Evolutionary conservation across 37 sponge, comb jelly and placozoan genomes (phyloP).

Genomic region (Beroe ovata): DNA sequence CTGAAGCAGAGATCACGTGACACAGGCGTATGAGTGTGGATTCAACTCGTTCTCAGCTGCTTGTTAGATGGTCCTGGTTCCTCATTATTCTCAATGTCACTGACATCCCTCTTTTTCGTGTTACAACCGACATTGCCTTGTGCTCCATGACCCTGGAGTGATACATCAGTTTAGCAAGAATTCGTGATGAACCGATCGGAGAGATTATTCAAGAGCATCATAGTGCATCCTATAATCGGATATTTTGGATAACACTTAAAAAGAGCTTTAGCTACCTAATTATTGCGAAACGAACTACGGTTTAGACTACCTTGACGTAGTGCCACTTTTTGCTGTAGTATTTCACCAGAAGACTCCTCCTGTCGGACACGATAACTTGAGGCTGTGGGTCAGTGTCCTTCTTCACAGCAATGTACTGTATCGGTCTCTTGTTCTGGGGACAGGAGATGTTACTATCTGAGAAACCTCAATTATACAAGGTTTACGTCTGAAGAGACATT

Average conservation of each 20-base stretch:
- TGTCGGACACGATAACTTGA: slow-evolving; percentile 45
- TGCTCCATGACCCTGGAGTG: slow-evolving; percentile 7
- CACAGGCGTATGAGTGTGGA: no score
- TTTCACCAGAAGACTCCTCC: slow-evolving; percentile 28
- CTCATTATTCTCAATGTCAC: slow-evolving; percentile 5
- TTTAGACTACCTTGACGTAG: slow-evolving; percentile 42
- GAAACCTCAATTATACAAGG: not conserved
- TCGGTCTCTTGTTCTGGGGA: slow-evolving; percentile 36
- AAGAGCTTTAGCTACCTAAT: no score
- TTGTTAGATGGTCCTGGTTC: slow-evolving; percentile 62
- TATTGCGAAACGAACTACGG: no score
- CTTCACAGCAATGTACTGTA: slow-evolving; percentile 35
- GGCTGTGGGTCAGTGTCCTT: slow-evolving; percentile 42
- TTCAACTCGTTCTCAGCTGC: slow-evolving; percentile 36
- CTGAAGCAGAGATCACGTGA: no score
- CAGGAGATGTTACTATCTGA: not conserved
- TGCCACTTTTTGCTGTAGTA: slow-evolving; percentile 66
- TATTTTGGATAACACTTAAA: no score
- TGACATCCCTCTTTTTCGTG: slow-evolving; percentile 39
- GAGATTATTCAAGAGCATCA: no score
- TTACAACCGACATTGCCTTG: not conserved
- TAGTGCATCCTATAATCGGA: no score
- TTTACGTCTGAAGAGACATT: not conserved
- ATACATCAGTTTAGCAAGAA: not conserved
- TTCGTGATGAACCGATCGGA: no score